Percentiles rank a stretch among this genome's conserved stretches.
These are phyloP conservation scores for Hypsopygia costalis DNA, from an alignment of 2,888 invertebrate genomes.

Conservation along the genomic window DNA sequence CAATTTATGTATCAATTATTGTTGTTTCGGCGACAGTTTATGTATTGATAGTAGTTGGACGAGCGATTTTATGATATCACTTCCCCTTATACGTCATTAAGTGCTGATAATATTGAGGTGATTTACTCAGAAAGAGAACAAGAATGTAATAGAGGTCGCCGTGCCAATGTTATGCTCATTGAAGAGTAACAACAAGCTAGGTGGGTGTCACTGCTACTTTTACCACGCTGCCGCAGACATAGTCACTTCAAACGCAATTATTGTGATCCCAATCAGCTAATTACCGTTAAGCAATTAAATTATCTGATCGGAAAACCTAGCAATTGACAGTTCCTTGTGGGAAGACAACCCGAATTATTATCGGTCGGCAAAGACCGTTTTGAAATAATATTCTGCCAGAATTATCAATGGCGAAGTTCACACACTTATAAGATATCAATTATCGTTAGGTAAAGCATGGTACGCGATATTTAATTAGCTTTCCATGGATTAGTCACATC, in stretches of 20 bases:
- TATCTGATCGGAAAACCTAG: constrained; percentile 56
- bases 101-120: constrained; percentile 34
- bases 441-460: constrained; percentile 42
- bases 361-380: constrained; percentile 65
- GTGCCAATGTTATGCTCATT: constrained; percentile 77
- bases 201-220: constrained; percentile 58
- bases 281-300: constrained; percentile 34
- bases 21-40: constrained; percentile 65
- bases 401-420: constrained; percentile 39
- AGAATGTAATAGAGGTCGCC: constrained; percentile 66
- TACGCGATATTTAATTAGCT: constrained; percentile 53
- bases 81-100: constrained; percentile 2
- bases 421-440: constrained; percentile 45
- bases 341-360: constrained; percentile 70
- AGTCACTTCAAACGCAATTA: constrained; percentile 25
- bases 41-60: background rate
- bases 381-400: constrained; percentile 45
- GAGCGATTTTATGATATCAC: constrained; percentile 2
- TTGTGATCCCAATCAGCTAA: constrained; percentile 24
- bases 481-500: constrained; percentile 73
- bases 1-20: constrained; percentile 33
- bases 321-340: constrained; percentile 73
- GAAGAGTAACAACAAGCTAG: constrained; percentile 74
- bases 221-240: constrained; percentile 41
- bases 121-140: constrained; percentile 46